phyloP scores from a whole-genome alignment of 2,797 vertebrate genomes.

The Peromyscus eremicus region DNA sequence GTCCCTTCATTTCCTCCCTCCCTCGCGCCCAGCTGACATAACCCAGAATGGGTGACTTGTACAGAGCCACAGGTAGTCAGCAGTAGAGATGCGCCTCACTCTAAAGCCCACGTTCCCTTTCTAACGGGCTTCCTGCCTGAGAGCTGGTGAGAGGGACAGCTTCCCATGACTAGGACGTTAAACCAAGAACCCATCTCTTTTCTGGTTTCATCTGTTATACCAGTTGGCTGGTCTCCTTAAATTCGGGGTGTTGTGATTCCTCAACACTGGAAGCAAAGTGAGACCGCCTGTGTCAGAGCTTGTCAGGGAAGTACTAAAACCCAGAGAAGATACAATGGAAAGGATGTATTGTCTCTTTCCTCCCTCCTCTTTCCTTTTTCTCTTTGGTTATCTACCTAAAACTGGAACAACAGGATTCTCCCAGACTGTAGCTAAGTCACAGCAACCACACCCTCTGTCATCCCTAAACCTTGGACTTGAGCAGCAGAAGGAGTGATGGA shows the following conservation, averaged over 20 bases:
- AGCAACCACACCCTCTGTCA: background rate
- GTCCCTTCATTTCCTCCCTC: too few species aligned
- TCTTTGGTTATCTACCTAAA: conserved; percentile 18
- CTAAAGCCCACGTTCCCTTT: background rate
- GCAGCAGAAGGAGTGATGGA: background rate
- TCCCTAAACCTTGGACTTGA: background rate
- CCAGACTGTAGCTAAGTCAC: background rate
- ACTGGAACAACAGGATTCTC: conserved; percentile 22
- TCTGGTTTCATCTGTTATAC: background rate
- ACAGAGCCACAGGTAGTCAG: background rate
- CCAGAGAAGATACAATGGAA: background rate
- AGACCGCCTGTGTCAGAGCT: background rate
- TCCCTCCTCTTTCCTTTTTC: background rate
- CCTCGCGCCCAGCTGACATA: background rate
- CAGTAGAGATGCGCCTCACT: background rate
- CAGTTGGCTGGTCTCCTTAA: conserved; percentile 10
- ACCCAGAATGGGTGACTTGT: background rate
- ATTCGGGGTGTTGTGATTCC: conserved; percentile 2
- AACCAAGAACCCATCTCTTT: background rate
- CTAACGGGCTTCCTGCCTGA: background rate
- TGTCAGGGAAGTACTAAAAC: conserved; percentile 1
- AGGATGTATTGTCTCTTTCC: background rate
- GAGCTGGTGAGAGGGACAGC: background rate
- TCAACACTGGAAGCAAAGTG: background rate
- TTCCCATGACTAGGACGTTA: conserved; percentile 48